Base-by-base conservation (phyloP, 2,888 invertebrate species). In the Pyrrhia umbra region DNA sequence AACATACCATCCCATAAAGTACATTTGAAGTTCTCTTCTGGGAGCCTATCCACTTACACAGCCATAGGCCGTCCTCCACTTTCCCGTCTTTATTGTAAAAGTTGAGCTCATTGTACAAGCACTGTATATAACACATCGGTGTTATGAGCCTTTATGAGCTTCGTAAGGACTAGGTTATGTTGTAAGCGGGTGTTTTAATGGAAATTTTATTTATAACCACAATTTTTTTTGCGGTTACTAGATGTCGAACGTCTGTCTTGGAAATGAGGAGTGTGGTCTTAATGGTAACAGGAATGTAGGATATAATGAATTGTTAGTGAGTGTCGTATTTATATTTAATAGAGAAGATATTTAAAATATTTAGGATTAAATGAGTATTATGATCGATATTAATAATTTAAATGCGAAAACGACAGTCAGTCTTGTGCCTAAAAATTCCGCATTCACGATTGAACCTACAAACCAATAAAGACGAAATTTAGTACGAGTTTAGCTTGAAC, bases 21-120 rank as follows among this genome's bases (percentile, higher is more conserved):
- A 70, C 69, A 62, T 57, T 60, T 60, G 55, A 76, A 79, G 61
- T 75, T 71, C 72, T 77, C 69, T 75, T 55, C 67, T 64, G 73
- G 77, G 75, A 73, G 47, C 54, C 59, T 64, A 57, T 25, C 66
- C 72, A 80, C 80, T 80, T 78, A 74, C 59, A 45, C 47, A 13
- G 40, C 60, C 49, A 64, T 75, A 72, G 73, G 69, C 74, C 56
- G 57, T 64, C 58, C 66, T 71, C 70, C 74, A 76, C 80, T 80
- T 76, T 56, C 46, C 55, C 61, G 64, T 79, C 77, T 84, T 83
- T 83, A 85, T 84, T 85, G 82, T 82, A 81, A 85, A 85, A 85
- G 82, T 85, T 85, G 68, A 23, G 75, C 81, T 77, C 79, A 74
- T 81, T 79, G 65, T 71, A 67, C 76, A 73, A 76, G 76, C 74